Base-by-base conservation (phyloP, 2,797 vertebrate genomes). In the Geotria australis region DNA sequence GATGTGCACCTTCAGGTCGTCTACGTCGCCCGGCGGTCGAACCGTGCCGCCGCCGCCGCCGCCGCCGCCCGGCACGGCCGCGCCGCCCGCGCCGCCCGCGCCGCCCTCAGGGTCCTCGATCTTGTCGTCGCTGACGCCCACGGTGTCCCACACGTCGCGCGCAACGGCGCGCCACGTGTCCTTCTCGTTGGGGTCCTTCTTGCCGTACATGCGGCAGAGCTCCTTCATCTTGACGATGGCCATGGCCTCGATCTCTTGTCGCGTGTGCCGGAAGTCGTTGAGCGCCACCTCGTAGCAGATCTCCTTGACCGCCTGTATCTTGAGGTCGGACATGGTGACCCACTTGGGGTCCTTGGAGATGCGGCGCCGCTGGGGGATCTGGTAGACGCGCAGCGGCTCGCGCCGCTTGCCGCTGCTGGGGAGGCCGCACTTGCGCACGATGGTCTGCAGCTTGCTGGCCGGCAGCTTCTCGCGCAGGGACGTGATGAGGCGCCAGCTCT, bases 401-500 rank as follows among this genome's bases (percentile, higher is more conserved):
- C 88, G 73, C 66, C 79, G 83, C 71, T 99, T 99, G 60, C 91
- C 91, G 61, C 91, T 96, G 78, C 91, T 99, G 68, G 91, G 91
- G 71, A 96, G 77, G 64, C 91, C 91, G 65, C 91, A 99, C 69
- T 95, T 96, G 85, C 83, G 93, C 68, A 99, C 88, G 74, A 99
- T 96, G 73, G 82, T 83, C 73, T 96, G 91, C 61, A 99, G 71
- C 76, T 99, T 99, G 79, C 91, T 96, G 68, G 91, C 88, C 64
- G 91, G 91, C 63, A 99, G 84, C 74, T 99, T 99, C 77, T 99
- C 88, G 73, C 91, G 81, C 78, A 99, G 71, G 70, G 91, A 95
- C 69, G 88, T 94, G 70, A 99, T 96, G 73, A 99, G 78, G 75
- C 86, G 86, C 91, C 91, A 99, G 77, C 91, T 99, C 73, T 99